Conservation (phyloP, 2,888 invertebrate species). For the Cloeon dipterum region DNA sequence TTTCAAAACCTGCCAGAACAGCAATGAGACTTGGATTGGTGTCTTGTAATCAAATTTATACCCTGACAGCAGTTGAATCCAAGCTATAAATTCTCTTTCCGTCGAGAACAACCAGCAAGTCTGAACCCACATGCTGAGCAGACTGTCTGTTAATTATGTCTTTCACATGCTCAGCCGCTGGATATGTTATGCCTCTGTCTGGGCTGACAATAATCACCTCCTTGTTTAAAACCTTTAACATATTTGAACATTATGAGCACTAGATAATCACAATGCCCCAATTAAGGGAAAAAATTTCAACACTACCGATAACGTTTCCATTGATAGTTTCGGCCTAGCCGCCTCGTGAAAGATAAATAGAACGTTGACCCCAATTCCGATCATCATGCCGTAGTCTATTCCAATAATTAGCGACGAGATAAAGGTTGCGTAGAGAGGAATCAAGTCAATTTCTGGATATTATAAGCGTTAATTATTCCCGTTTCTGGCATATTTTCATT, state of each 20-base stretch:
- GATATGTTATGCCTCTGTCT: slow-evolving; percentile 48
- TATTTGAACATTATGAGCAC: too few species aligned
- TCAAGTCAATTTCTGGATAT: slow-evolving; percentile 33
- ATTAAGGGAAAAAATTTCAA: too few species aligned
- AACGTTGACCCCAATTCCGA: slow-evolving; percentile 28
- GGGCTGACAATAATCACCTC: slow-evolving; percentile 30
- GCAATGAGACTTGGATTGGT: too few species aligned
- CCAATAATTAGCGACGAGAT: slow-evolving; percentile 31
- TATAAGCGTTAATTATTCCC: too few species aligned
- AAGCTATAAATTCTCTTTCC: not conserved
- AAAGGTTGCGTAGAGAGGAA: slow-evolving; percentile 31
- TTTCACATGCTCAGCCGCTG: slow-evolving; percentile 55
- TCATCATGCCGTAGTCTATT: slow-evolving; percentile 37
- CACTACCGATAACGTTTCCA: slow-evolving; percentile 13
- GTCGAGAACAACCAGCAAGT: not conserved
- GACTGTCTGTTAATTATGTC: slow-evolving; percentile 18
- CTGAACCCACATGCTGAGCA: not conserved
- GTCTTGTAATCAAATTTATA: too few species aligned
- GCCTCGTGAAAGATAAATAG: slow-evolving; percentile 25
- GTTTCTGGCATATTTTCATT: too few species aligned
- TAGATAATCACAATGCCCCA: too few species aligned
- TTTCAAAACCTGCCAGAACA: not conserved
- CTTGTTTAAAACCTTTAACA: too few species aligned
- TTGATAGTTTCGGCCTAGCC: slow-evolving; percentile 22
- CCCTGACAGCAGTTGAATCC: not conserved